phyloP scores from a whole-genome alignment of 2,888 invertebrate genomes.

The Plagodis pulveraria region DNA sequence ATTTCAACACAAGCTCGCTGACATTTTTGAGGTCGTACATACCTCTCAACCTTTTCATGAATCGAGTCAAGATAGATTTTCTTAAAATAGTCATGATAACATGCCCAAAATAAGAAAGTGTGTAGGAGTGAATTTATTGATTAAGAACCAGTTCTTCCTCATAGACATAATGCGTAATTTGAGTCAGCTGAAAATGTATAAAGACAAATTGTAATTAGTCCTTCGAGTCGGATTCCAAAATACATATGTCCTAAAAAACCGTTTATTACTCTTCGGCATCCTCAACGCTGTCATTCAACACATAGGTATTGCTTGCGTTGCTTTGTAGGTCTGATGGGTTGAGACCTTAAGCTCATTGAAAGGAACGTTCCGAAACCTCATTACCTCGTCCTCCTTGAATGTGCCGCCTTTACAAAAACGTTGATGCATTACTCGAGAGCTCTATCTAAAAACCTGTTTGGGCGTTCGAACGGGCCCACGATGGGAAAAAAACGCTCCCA shows the following conservation, averaged over 20 bases:
- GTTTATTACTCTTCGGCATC: constrained; percentile 3
- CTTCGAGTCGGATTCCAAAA: too few relatives aligned
- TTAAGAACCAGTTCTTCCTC: constrained; percentile 1
- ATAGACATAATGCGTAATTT: too few relatives aligned
- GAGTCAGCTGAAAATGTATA: too few relatives aligned
- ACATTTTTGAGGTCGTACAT: constrained; percentile 9
- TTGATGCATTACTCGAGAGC: constrained; percentile 81
- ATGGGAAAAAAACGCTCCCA: constrained; percentile 78
- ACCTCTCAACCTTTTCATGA: constrained; percentile 4
- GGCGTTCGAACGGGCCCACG: constrained; percentile 72
- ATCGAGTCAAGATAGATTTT: background rate
- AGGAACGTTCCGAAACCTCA: constrained; percentile 70
- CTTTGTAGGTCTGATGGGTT: constrained; percentile 11
- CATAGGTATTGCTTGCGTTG: constrained; percentile 12
- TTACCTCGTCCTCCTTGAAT: constrained; percentile 74
- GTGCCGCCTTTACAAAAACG: constrained; percentile 80
- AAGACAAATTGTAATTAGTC: too few relatives aligned
- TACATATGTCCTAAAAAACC: background rate
- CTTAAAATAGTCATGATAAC: constrained; percentile 4
- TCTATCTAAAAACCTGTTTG: constrained; percentile 84
- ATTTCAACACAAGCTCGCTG: constrained; percentile 2
- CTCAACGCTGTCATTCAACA: constrained; percentile 8
- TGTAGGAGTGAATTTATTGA: background rate
- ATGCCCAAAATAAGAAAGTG: background rate
- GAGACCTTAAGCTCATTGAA: constrained; percentile 59